A percentile compares a stretch with the other conserved stretches of the same genome.
Conservation (phyloP, 2,888 invertebrate genomes). For the Yponomeuta evonymella region DNA sequence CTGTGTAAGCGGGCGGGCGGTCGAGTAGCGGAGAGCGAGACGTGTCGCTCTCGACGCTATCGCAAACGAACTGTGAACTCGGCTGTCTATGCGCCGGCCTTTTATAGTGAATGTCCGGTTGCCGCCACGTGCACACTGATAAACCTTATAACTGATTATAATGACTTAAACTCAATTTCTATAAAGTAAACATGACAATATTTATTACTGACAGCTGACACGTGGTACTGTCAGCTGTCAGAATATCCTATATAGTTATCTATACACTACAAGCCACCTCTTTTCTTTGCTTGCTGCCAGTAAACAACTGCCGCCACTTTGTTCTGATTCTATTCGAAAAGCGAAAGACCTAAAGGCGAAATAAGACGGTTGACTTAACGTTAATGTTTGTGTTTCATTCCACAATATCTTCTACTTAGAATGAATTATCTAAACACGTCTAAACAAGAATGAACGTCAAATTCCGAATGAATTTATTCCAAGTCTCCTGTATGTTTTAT, state of each 20-base stretch:
- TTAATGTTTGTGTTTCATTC: too few species aligned
- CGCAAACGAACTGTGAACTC: too few species aligned
- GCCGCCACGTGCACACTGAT: not conserved
- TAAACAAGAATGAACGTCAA: too few species aligned
- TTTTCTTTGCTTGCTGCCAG: not conserved
- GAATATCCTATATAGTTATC: not conserved
- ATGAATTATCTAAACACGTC: too few species aligned
- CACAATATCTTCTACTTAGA: too few species aligned
- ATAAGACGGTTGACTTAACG: too few species aligned
- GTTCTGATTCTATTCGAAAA: slow-evolving; percentile 4
- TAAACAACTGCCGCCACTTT: not conserved
- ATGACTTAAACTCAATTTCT: not conserved
- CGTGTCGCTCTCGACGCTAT: too few species aligned
- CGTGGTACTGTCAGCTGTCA: not conserved
- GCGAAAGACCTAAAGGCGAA: not conserved
- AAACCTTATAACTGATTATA: not conserved
- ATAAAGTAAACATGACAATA: not conserved
- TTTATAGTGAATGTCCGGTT: not conserved
- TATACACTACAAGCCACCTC: not conserved
- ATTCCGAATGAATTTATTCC: too few species aligned
- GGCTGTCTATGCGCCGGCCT: not conserved
- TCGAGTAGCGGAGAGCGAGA: too few species aligned
- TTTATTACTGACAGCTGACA: not conserved
- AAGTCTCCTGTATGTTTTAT: too few species aligned
- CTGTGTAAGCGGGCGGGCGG: too few species aligned